Base-by-base conservation (phyloP, 2,113 vertebrate species). In the Loxodonta africana region DNA sequence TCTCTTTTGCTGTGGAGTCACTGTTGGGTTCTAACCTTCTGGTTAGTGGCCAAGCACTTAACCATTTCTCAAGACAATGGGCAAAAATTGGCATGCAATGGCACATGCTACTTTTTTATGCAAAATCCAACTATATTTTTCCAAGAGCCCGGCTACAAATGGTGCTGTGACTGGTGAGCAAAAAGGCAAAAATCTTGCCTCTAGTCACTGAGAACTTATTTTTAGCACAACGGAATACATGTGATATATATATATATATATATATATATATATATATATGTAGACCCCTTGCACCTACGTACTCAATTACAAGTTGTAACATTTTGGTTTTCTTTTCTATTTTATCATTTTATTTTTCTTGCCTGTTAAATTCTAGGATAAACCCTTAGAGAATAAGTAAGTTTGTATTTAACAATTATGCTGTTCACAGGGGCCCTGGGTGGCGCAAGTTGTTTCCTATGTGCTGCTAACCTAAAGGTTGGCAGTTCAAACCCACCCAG, bases 161-260 rank as follows among this genome's bases (percentile, higher is more conserved):
- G 1, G 17, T 6, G 26, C 15, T 0, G 2, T 62, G 3, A 11
- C 5, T 14, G 2, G 41, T 21, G 53, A 8, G 26, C 11, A 30
- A 12, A 15, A 37, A 62, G 25, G 2, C 4, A 44, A 17, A 20
- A 20, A 1, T 26, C 33, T 77, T 0, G 1, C 18, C 4, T 33
- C 20, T 33, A 0, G 1, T 14, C 20, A 44, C 46, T 60, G 48
- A 14, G 17, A 23, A 33, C 6, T 82, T 15, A 25, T 23, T 9
- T 8, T 44, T 11, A 37, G 2, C 46, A 69, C 5, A 2, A 46
- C 0, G 6, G 30, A 51, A 37, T 73, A 28, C 5, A 20, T 14
- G 0, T 4, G 23, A 4, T 21, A 0, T 10, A 12, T 23, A 0
- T 51, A 25, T 28, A 1, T 25, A 2, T 1, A 33, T 37, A 37